Percentiles rank a stretch among this genome's conserved stretches.
Evolutionary conservation across 2,113 vertebrate species (phyloP).

Genomic region (Empidonax traillii): DNA sequence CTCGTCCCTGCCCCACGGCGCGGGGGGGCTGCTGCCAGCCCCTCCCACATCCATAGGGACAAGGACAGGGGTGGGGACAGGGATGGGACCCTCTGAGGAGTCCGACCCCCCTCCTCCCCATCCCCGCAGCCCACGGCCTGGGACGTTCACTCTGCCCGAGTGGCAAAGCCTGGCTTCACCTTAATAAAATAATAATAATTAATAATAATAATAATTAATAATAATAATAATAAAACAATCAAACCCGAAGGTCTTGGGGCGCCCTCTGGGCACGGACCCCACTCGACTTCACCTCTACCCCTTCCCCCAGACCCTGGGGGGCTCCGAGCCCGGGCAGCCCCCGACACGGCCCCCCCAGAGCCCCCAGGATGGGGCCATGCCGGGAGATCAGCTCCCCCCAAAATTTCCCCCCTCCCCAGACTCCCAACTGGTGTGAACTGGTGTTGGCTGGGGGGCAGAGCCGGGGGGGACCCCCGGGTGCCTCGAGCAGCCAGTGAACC

Average conservation of each 20-base stretch:
- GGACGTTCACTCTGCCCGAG: neutral
- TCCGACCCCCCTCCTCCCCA: neutral
- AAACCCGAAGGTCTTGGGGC: neutral
- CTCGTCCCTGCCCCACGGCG: neutral
- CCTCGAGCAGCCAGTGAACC: neutral
- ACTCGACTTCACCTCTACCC: neutral
- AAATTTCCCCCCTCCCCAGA: neutral
- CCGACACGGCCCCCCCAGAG: neutral
- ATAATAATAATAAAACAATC: conserved; percentile 27
- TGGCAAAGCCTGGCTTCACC: conserved; percentile 55
- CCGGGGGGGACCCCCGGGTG: neutral
- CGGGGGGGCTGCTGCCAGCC: neutral
- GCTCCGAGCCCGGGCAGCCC: neutral
- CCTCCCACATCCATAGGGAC: rapidly evolving
- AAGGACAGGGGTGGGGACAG: neutral
- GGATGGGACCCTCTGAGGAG: rapidly evolving
- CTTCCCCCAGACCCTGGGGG: neutral
- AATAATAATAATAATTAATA: conserved; percentile 32
- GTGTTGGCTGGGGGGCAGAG: neutral
- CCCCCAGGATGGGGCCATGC: neutral
- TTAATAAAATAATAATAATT: conserved; percentile 51
- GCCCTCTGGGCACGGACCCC: conserved; percentile 16
- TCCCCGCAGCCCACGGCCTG: neutral
- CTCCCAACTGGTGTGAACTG: neutral
- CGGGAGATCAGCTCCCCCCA: neutral